Conservation (phyloP, 2,888 invertebrate genomes). For the Cosmorhoe ocellata region DNA sequence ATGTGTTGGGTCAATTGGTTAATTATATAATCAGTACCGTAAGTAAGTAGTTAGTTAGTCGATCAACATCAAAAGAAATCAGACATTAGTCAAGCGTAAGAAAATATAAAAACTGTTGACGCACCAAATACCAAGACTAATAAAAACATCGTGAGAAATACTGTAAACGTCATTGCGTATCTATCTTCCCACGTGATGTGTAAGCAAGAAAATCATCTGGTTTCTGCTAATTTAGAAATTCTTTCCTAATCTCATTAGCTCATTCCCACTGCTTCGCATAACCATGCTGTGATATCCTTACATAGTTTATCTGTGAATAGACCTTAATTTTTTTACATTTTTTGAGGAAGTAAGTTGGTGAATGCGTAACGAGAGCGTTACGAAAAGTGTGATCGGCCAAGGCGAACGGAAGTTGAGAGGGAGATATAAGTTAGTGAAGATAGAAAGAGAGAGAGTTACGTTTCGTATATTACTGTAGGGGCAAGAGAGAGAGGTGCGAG, state of each 20-base stretch:
- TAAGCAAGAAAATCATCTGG: constrained; percentile 12
- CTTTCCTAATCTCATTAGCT: neutral
- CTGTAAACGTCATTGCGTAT: constrained; percentile 34
- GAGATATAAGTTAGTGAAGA: too few species aligned
- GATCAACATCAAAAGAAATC: constrained; percentile 19
- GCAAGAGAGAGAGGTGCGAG: too few species aligned
- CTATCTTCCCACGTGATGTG: constrained; percentile 40
- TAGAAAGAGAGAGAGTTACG: too few species aligned
- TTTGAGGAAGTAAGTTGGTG: too few species aligned
- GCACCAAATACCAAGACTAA: constrained; percentile 41
- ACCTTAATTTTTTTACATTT: too few species aligned
- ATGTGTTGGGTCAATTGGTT: too few species aligned
- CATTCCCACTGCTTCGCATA: neutral
- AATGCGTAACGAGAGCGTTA: too few species aligned
- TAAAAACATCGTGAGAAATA: constrained; percentile 50
- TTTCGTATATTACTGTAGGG: too few species aligned
- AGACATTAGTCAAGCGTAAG: constrained; percentile 10
- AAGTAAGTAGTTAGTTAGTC: neutral
- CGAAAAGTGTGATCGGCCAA: too few species aligned
- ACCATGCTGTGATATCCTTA: too few species aligned
- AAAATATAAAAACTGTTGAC: constrained; percentile 34
- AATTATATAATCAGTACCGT: neutral
- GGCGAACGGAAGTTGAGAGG: too few species aligned
- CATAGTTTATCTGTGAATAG: too few species aligned
- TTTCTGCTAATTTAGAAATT: constrained; percentile 12